These are phyloP conservation scores for Drosophila guanche DNA, from an alignment of 1,140 invertebrate genomes.

Conservation along the genomic window DNA sequence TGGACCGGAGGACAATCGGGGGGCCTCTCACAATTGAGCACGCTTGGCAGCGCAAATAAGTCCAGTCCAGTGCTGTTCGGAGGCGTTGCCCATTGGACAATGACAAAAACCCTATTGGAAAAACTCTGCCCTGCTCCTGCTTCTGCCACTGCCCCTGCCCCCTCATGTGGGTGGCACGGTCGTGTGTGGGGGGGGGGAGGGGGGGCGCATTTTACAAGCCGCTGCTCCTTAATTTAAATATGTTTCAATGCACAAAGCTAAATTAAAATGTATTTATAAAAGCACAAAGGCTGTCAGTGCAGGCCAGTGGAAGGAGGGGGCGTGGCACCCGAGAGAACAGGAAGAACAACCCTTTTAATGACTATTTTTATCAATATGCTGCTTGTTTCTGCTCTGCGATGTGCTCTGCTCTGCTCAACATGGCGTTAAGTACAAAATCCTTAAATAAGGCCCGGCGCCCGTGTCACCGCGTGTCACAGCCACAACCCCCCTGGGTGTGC, in stretches of 20 bases:
- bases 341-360: conserved; percentile 65
- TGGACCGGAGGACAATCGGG: conserved; percentile 24
- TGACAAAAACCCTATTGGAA: conserved; percentile 72
- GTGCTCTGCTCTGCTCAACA: conserved; percentile 21
- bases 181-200: conserved; percentile 26
- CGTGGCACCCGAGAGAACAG: neutral
- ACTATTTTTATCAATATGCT: conserved; percentile 76
- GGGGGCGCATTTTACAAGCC: conserved; percentile 72
- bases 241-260: conserved; percentile 81
- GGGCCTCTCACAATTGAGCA: conserved; percentile 55
- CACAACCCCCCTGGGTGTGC: conserved; percentile 45
- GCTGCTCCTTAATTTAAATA: conserved; percentile 79
- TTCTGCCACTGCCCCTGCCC: neutral
- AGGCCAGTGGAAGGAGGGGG: neutral
- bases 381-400: no score
- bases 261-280: conserved; percentile 78
- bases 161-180: conserved; percentile 3
- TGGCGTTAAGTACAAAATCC: conserved; percentile 54
- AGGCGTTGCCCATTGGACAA: conserved; percentile 59
- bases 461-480: conserved; percentile 23
- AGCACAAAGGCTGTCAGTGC: conserved; percentile 16
- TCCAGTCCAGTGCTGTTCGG: conserved; percentile 11
- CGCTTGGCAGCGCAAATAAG: conserved; percentile 74
- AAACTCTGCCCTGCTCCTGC: conserved; percentile 14
- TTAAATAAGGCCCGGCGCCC: conserved; percentile 54